Percentiles rank a stretch among this genome's conserved stretches.
Evolutionary conservation across 2,888 invertebrate genomes (phyloP).

Genomic region (Hirtodrosophila alboralis): DNA sequence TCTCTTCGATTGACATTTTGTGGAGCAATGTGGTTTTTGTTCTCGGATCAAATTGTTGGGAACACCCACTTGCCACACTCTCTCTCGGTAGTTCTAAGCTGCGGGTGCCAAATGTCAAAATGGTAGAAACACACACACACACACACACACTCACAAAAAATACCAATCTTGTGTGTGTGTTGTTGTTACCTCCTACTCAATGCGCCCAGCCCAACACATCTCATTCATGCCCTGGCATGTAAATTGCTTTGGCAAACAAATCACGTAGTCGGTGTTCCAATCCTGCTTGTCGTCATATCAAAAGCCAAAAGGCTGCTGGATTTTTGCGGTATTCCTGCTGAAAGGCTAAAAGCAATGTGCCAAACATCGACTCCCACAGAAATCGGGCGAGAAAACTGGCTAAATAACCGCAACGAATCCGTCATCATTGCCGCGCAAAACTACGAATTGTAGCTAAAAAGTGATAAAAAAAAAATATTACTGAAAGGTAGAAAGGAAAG

Average conservation of each 20-base stretch:
- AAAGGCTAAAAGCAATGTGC: conserved; percentile 49
- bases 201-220: conserved; percentile 8
- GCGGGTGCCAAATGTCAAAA: conserved; percentile 72
- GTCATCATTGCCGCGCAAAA: conserved; percentile 12
- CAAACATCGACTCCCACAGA: neutral
- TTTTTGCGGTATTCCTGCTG: conserved; percentile 58
- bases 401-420: conserved; percentile 39
- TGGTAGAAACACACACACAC: conserved; percentile 30
- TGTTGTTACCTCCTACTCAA: conserved; percentile 35
- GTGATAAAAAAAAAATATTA: too few relatives aligned
- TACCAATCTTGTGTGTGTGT: neutral
- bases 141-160: too few relatives aligned
- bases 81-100: conserved; percentile 28
- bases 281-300: conserved; percentile 54
- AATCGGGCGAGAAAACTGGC: conserved; percentile 22
- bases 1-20: conserved; percentile 38
- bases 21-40: conserved; percentile 51
- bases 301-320: conserved; percentile 63
- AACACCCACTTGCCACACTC: conserved; percentile 7
- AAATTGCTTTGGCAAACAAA: conserved; percentile 76
- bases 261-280: conserved; percentile 60
- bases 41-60: conserved; percentile 41
- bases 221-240: conserved; percentile 56
- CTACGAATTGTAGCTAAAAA: neutral
- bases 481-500: too few relatives aligned